Evolutionary conservation across 1,140 invertebrate genomes (phyloP).

Genomic region (Drosophila truncata): DNA sequence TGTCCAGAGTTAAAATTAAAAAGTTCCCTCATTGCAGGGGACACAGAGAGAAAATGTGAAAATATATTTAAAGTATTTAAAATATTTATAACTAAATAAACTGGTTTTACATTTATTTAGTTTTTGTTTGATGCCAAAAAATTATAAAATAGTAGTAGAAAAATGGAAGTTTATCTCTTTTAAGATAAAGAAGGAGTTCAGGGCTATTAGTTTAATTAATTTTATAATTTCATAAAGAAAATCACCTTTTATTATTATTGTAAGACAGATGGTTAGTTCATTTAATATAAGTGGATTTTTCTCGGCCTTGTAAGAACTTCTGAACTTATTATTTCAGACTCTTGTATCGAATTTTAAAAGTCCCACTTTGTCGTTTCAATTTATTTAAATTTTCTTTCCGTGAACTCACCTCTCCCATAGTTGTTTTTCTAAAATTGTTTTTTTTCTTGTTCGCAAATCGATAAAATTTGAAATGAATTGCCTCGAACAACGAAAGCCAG

Average conservation of each 20-base stretch:
- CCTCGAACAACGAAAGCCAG: constrained; percentile 58
- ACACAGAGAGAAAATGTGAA: constrained; percentile 9
- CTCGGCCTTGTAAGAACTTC: background rate
- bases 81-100: background rate
- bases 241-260: background rate
- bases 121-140: background rate
- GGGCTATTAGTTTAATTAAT: background rate
- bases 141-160: too few species aligned
- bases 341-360: background rate
- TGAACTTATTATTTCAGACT: background rate
- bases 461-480: constrained; percentile 77
- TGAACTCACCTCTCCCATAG: constrained; percentile 12
- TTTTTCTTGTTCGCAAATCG: constrained; percentile 69
- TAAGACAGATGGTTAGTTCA: fast-evolving
- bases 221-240: background rate
- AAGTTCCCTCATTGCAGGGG: constrained; percentile 51
- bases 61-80: too few species aligned
- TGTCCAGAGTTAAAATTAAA: constrained; percentile 58
- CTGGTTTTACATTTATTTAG: background rate
- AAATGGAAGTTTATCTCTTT: background rate
- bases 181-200: background rate
- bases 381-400: background rate
- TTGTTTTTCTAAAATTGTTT: constrained; percentile 15
- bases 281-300: background rate
- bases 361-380: background rate